A percentile compares a stretch with the other conserved stretches of the same genome.
Conservation (phyloP, 2,113 vertebrate species). For the Apaloderma vittatum region DNA sequence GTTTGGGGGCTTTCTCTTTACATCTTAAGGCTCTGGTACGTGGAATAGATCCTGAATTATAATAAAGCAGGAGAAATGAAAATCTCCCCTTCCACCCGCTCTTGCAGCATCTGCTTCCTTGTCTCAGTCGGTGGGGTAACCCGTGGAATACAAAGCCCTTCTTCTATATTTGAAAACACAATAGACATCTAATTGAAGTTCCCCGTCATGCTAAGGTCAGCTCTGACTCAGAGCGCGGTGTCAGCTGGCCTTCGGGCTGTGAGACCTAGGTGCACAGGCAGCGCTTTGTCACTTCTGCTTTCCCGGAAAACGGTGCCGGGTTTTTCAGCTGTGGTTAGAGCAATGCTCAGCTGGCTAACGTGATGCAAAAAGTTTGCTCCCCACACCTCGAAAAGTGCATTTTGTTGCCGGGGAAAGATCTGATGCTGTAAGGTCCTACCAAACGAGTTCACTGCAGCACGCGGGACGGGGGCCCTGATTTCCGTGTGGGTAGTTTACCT, state of each 20-base stretch:
- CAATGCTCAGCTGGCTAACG: neutral
- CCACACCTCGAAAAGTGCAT: neutral
- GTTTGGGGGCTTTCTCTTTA: neutral
- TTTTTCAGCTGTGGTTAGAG: neutral
- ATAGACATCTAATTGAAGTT: slow-evolving; percentile 22
- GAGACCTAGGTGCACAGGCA: neutral
- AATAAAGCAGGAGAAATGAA: slow-evolving; percentile 4
- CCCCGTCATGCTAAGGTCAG: slow-evolving; percentile 20
- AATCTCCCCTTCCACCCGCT: neutral
- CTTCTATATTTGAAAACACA: slow-evolving; percentile 54
- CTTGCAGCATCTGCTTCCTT: slow-evolving; percentile 52
- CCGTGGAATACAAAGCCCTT: slow-evolving; percentile 37
- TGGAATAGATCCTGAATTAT: neutral
- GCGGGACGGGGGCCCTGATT: neutral
- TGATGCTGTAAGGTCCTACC: neutral
- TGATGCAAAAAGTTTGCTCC: neutral
- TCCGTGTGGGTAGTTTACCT: neutral
- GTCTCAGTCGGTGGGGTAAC: slow-evolving; percentile 30
- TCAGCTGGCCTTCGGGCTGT: neutral
- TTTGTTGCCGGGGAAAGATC: neutral
- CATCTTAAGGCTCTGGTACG: neutral
- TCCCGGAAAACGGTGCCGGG: neutral
- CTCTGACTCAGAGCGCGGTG: slow-evolving; percentile 17
- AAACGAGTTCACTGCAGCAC: neutral
- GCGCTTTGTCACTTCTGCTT: neutral